Evolutionary conservation across 2,797 vertebrate species (phyloP).

Genomic region (Perdix hodgsoniae): DNA sequence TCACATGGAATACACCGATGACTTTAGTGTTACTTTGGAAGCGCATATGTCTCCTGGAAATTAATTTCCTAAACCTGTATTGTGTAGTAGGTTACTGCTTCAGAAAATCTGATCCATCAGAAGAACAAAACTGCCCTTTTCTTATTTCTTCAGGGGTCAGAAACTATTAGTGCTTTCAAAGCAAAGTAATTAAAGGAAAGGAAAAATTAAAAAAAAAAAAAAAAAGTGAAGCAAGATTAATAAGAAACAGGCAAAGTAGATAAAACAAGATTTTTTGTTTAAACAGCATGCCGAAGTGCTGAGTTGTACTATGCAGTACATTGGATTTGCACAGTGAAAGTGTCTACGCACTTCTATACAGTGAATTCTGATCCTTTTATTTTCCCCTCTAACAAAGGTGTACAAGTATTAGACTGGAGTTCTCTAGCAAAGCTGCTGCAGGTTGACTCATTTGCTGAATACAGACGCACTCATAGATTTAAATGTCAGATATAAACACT

Average conservation of each 20-base stretch:
- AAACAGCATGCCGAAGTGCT: not conserved
- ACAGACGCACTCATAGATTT: not conserved
- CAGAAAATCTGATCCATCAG: not conserved
- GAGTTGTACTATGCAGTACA: not conserved
- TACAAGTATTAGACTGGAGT: not conserved
- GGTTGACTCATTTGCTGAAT: not conserved
- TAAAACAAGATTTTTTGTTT: not conserved
- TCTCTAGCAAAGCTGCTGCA: not conserved
- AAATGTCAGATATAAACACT: slow-evolving; percentile 2
- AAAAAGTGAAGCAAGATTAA: not conserved
- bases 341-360: not conserved
- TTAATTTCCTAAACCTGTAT: not conserved
- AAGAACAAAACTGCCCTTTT: not conserved
- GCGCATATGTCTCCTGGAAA: not conserved
- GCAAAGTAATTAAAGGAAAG: not conserved
- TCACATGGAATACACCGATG: not conserved
- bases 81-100: not conserved
- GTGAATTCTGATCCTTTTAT: not conserved
- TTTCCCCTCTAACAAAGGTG: not conserved
- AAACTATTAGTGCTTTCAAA: not conserved
- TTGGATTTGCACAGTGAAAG: not conserved
- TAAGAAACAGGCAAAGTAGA: not conserved
- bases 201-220: not conserved
- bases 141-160: not conserved
- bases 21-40: not conserved